Evolutionary conservation across 2,888 invertebrate genomes (phyloP), one percentile per base, ranked within the genome.

Genomic region (Ophion ventricosus): DNA sequence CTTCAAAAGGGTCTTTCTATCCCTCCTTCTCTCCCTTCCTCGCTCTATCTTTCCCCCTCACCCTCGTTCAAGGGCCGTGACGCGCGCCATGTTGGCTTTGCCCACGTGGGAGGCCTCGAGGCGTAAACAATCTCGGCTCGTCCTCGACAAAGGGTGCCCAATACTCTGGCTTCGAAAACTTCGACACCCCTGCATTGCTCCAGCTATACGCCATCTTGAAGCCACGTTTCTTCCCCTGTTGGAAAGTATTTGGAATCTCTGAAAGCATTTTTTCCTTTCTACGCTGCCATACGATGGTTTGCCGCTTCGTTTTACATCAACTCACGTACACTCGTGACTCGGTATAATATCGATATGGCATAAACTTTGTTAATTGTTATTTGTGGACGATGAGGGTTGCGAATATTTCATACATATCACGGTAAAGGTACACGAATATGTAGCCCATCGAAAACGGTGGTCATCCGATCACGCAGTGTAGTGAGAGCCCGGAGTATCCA

Each of bases 61-160:
- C 57, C 87, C 85, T 87, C 85, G 88, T 88, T 88, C 80, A 86
- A 86, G 83, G 35, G 66, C 83, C 81, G 84, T 87, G 88, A 88
- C 86, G 90, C 89, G 88, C 91, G 90, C 91, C 90, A 90, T 91
- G 90, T 88, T 89, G 80, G 90, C 86, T 88, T 90, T 88, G 89
- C 89, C 92, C 92, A 92, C 92, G 92, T 92, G 92, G 92, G 90
- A 90, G 90, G 90, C 90, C 91, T 88, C 88, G 90, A 90, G 90
- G 92, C 90, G 92, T 92, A 92, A 92, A 92, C 92, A 92, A 92
- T 91, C 90, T 90, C 88, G 88, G 79, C 73, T 84, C 80, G 79
- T 85, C 82, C 84, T 80, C 79, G 79, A 79, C 78, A 79, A 82
- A 82, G 79, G 84, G 75, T 84, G 82, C 82, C 82, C 78, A 35